Base-by-base conservation (phyloP, 2,888 invertebrate genomes). In the Diarsia rubi region DNA sequence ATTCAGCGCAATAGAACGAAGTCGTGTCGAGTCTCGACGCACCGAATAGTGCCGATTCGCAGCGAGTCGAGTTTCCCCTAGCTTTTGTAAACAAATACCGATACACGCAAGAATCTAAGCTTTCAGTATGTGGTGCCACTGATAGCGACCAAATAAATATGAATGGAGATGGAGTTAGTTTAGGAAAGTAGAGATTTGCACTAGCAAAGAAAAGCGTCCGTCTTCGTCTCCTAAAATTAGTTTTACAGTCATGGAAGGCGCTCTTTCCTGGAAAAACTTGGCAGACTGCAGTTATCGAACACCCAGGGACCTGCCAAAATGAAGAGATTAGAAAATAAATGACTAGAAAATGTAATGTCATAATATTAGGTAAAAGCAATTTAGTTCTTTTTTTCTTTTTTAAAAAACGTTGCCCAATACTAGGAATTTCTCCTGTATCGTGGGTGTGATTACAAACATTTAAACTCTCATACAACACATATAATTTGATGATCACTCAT, bases 31-130 rank as follows among this genome's bases (percentile, higher is more conserved):
- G 64, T 60, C 16, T 31, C 57, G 27, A 42, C 64, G 24, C 49
- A 47, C 31, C 81, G 64, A 72, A 63, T 78, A 59, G 65, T 68
- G 47, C 49, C 59, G 79, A 57, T 12, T 64, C 31, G 12, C n/a
- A 65, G 8, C 24, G 73, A 37, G 31, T 71, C 27, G 24, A 52
- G 70, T 68, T 49, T 49, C 73, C 24, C 69, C 49, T 31, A 77
- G 81, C 75, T 65, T 79, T 82, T 76, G 81, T 84, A 81, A 87
- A 79, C 81, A 79, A 76, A 86, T 73, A 82, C 74, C 74, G 62
- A 72, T 44, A 78, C 73, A 74, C 49, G 67, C 70, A 66, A 67
- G 60, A 73, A 68, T 69, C 63, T 81, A 65, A 79, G 52, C 70
- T 70, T 72, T 16, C 31, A 59, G 21, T 49, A 42, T 73, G 70